phyloP scores from a whole-genome alignment of 2,888 invertebrate genomes.

The Drosophila stalkeri region DNA sequence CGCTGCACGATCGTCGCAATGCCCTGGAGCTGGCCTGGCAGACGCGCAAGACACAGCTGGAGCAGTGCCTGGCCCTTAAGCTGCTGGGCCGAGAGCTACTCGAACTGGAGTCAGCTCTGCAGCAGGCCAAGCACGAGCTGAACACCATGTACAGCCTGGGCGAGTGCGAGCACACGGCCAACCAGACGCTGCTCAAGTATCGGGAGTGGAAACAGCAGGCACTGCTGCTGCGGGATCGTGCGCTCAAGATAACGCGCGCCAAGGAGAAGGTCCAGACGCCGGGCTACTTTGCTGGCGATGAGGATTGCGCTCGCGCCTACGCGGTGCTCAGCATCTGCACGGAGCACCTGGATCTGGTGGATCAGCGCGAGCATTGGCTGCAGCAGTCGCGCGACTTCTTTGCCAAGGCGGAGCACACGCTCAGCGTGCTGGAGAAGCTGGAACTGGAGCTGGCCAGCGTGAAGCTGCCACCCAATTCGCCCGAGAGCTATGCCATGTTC shows the following conservation, averaged over 20 bases:
- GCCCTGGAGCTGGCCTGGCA: conserved; percentile 89
- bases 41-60: conserved; percentile 90
- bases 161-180: conserved; percentile 90
- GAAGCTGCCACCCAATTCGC: conserved; percentile 88
- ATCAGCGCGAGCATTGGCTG: conserved; percentile 89
- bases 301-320: conserved; percentile 89
- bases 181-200: conserved; percentile 89
- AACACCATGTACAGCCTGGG: conserved; percentile 87
- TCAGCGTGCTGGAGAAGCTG: conserved; percentile 90
- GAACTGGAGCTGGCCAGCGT: conserved; percentile 90
- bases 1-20: conserved; percentile 90
- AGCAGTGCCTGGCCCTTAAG: conserved; percentile 91
- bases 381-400: conserved; percentile 90
- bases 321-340: conserved; percentile 88
- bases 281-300: conserved; percentile 90
- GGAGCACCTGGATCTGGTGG: conserved; percentile 90
- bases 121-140: conserved; percentile 86
- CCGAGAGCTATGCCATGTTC: conserved; percentile 89
- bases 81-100: conserved; percentile 90
- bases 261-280: conserved; percentile 91
- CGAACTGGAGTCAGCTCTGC: conserved; percentile 87
- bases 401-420: conserved; percentile 89
- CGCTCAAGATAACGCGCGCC: conserved; percentile 91
- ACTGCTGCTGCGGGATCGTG: conserved; percentile 90
- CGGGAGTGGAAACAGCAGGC: conserved; percentile 90